Percentiles rank a stretch among this genome's conserved stretches.
Conservation (phyloP, 2,888 invertebrate genomes). For the Trissonchulus latispiculum region DNA sequence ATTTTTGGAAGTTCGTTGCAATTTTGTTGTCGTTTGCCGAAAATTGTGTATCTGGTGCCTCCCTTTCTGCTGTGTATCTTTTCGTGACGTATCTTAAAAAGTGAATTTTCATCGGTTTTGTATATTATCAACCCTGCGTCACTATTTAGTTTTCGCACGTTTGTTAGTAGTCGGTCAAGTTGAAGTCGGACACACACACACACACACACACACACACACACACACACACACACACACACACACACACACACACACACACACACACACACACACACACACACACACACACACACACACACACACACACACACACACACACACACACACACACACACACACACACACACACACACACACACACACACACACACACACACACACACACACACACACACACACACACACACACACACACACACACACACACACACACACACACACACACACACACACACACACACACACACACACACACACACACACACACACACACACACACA, state of each 20-base stretch:
- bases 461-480: neutral
- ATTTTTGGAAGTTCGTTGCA: no score
- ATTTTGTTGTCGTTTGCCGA: no score
- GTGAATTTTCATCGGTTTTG: no score
- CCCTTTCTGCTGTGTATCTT: no score
- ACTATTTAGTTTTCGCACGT: no score
- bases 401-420: neutral
- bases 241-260: neutral
- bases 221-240: neutral
- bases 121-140: no score
- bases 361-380: neutral
- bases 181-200: neutral
- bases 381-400: neutral
- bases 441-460: neutral
- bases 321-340: neutral
- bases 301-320: neutral
- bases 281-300: neutral
- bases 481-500: slow-evolving; percentile 22
- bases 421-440: neutral
- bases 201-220: neutral
- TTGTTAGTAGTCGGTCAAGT: no score
- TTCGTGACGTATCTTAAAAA: no score
- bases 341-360: neutral
- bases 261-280: neutral
- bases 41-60: no score